Base-by-base conservation (phyloP, 2,888 invertebrate species). In the Drosophila merina region DNA sequence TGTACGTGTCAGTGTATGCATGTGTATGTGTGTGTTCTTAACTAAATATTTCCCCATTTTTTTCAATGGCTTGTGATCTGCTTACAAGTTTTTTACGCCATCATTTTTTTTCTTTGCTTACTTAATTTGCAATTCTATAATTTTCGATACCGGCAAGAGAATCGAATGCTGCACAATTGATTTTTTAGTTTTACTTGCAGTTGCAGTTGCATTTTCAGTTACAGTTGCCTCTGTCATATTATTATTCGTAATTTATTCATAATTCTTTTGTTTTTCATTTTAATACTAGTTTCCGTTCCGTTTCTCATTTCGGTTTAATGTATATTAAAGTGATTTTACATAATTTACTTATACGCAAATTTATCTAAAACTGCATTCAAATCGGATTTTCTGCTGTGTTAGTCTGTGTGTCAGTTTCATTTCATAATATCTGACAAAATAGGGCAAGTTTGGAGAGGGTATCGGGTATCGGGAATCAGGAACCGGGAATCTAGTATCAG, bases 271-370 rank as follows among this genome's bases (percentile, higher is more conserved):
- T 51, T 72, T 74, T 49, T 20, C n/a, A 10, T 48, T 47, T 66
- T 73, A 77, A 82, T 84, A 83, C 86, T 84, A 86, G 63, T 76
- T 72, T 68, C 73, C 73, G 70, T 72, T 68, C 73, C 73, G 70
- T 88, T 76, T 77, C 57, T 26, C 59, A 55, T 69, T 75, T 74
- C 33, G 57, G 74, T 72, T 76, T 74, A 55, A 69, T 70, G 74
- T 76, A 77, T 78, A 64, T 72, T 85, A 69, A 76, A 84, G 81
- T 78, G 77, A 80, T 87, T 86, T 81, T 89, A 83, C 84, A 88
- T 79, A 88, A 80, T 79, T 71, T 77, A 76, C 74, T 79, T 82
- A 75, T 79, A 85, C 79, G 83, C 86, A 84, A 81, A 79, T 76
- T 74, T 52, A 72, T 75, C 72, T 79, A 77, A 85, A 84, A 81